Evolutionary conservation across 1,140 invertebrate species (phyloP), one percentile per base, ranked within the genome.

Genomic region (Bicyclus anynana): DNA sequence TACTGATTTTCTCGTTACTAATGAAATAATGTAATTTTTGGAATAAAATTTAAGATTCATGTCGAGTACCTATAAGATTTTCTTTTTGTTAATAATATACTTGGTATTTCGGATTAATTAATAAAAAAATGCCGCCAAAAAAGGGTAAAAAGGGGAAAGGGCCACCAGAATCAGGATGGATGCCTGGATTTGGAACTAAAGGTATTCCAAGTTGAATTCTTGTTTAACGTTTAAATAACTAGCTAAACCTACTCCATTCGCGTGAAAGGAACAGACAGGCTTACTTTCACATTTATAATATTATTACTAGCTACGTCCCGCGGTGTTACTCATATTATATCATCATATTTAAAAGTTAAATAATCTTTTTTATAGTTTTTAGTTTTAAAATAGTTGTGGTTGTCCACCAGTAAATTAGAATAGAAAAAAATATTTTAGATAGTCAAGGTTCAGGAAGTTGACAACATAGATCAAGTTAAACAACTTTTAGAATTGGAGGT

Each of bases 111-210:
- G 2, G 52, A 53, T 52, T 48, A 67, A 66, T 53, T 35, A 48
- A 61, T 44, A 12, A 56, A 68, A 65, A 13, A 81, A 87, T 87
- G 80, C 60, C 68, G 21, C 73, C 80, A 29, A 86, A 84, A 74
- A 66, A 70, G n/a, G 72, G 75, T 62, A 79, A 74, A 56, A 67
- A 65, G 27, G 75, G 67, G 42, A 85, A 84, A 40, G 74, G 76
- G 14, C 75, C 75, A 7, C 77, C 80, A 16, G 77, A 84, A 51
- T 87, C 84, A 72, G 84, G 84, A 73, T 85, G 84, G 84, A 77
- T 67, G 79, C 80, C 84, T 35, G 84, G 84, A 17, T 81, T 84
- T 61, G 79, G 77, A n/a, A 85, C 84, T 6, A 87, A 83, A 74
- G 82, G 84, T 87, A 77, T 37, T 10, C 47, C 20, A 13, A 18